A percentile compares a stretch with the other conserved stretches of the same genome.
phyloP scores from a whole-genome alignment of 2,113 vertebrate genomes.

The Callionymus lyra region DNA sequence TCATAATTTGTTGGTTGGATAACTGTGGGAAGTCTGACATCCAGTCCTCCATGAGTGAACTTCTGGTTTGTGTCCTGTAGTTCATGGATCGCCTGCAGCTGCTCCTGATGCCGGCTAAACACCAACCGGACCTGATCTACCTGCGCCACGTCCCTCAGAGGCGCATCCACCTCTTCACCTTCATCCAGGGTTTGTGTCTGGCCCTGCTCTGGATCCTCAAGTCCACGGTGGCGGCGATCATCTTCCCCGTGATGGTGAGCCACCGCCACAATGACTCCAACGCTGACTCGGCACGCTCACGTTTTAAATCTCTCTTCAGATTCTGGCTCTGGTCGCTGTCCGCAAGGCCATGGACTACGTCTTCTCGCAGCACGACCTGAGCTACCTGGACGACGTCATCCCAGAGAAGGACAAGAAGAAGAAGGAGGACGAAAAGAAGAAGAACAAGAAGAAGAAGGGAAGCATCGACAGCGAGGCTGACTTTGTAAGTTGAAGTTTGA shows the following conservation, averaged over 20 bases:
- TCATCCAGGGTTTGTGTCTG: conserved; percentile 87
- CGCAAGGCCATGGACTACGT: conserved; percentile 96
- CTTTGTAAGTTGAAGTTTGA: conserved; percentile 70
- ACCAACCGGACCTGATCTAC: conserved; percentile 97
- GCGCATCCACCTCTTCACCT: conserved; percentile 93
- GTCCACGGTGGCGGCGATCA: conserved; percentile 92
- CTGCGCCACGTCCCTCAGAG: conserved; percentile 91
- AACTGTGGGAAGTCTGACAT: no score
- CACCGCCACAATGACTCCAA: no score
- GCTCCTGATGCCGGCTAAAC: conserved; percentile 94
- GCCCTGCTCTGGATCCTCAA: conserved; percentile 95
- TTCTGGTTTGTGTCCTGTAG: conserved; percentile 45
- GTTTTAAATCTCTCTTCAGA: conserved; percentile 57
- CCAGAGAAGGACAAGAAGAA: conserved; percentile 99
- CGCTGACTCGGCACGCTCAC: background rate
- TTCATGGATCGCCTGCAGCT: conserved; percentile 97
- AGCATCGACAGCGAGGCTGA: conserved; percentile 92
- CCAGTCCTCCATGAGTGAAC: no score
- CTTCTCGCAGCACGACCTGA: conserved; percentile 93
- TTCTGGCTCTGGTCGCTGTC: conserved; percentile 89
- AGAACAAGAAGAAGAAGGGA: conserved; percentile 92
- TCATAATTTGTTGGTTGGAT: no score
- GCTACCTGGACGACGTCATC: conserved; percentile 96
- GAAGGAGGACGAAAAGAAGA: conserved; percentile 97
- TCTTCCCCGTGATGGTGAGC: conserved; percentile 96